Evolutionary conservation across 1,140 invertebrate species (phyloP), one percentile per base, ranked within the genome.

Genomic region (Drosophila sechellia): DNA sequence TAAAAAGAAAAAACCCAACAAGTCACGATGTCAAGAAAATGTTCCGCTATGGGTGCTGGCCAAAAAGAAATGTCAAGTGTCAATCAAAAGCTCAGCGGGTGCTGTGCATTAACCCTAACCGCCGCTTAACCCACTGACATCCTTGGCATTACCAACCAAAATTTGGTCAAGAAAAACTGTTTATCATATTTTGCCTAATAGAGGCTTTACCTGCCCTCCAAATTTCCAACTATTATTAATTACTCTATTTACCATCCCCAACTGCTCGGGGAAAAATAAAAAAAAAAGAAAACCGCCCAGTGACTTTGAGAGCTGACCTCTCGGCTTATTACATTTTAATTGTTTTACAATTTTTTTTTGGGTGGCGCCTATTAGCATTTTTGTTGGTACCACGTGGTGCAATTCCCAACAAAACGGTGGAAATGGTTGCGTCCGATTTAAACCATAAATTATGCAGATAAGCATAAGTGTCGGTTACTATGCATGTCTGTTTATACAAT

Each of bases 401-500:
- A 87, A 83, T 87, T 89, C 84, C 84, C 78, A 86, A 54, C 34
- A 61, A 65, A 65, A 50, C 35, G 45, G 13, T 49, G 42, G 42
- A 75, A 77, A 60, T 64, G 50, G 64, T 84, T 70, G 81, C 81
- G 80, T 89, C 68, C 77, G 79, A 89, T 89, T 89, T 89, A 69
- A 63, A 71, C 72, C 85, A 89, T 84, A 89, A 89, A 89, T 89
- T 89, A 89, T 84, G 80, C 79, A 89, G 84, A 89, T 89, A 89
- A 89, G 79, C 77, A 55, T 59, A 89, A 87, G 73, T 80, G 77
- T 59, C 42, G 52, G 42, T 61, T 49, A 56, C 35, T 40, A 68
- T 71, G 53, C 65, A 63, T 75, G 56, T 59, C 53, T 55, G 42
- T 68, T 71, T 72, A 48, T 49, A 70, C 64, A 27, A 43, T 55